Evolutionary conservation across 2,797 vertebrate species (phyloP), one percentile per base, ranked within the genome.

Genomic region (Bradypus variegatus): DNA sequence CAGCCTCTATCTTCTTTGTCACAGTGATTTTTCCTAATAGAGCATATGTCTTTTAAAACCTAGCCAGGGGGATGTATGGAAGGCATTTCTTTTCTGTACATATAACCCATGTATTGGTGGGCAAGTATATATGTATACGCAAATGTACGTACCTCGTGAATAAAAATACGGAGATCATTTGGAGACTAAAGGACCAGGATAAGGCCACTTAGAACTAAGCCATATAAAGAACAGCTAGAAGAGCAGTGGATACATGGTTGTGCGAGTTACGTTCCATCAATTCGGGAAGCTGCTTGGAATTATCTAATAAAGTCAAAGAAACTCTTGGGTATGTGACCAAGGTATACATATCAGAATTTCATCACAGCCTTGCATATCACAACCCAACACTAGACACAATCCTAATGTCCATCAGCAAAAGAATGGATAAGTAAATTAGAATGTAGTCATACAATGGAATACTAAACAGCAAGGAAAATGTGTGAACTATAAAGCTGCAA

Each of bases 331-430:
- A 5, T 3, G 13, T 19, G 41, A 31, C 3, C 1, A 0, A 77
- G 72, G 23, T 25, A 21, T 4, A 0, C 0, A 2, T 1, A 10
- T 45, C 9, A 11, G 79, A 55, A 29, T 18, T 64, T 60, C 29
- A 21, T 1, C 29, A 33, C 8, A 36, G 50, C 6, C 0, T 12
- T 3, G 4, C 2, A 1, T 5, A 1, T 53, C 48, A 4, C 29
- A 38, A 19, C 12, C 69, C 1, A 50, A 73, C 48, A 2, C 45
- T 13, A 36, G 16, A 10, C 50, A 16, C 15, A 1, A 4, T 9
- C 75, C 53, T 65, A 31, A 36, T 1, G 31, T 23, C 41, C 50
- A 27, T 41, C 38, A 38, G 5, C 2, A 25, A 67, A 0, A 50
- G 48, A 48, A 25, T 5, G 6, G 41, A 29, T 4, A 1, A 27